Evolutionary conservation across 2,113 vertebrate genomes (phyloP), one percentile per base, ranked within the genome.

Genomic region (Brachypteracias leptosomus): DNA sequence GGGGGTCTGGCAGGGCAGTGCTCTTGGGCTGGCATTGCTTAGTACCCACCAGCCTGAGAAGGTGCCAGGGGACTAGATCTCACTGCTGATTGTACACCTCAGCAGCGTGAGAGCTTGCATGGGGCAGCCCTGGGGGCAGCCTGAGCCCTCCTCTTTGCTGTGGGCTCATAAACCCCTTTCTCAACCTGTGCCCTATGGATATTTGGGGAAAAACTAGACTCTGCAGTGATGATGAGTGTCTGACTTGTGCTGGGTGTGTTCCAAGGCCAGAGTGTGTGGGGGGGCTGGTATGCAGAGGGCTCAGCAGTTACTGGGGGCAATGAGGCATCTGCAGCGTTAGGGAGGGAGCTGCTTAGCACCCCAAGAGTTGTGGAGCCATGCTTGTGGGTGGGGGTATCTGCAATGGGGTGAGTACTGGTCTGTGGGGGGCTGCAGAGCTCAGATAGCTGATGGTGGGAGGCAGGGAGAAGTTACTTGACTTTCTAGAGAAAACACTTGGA

Each of bases 81-180:
- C 0, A 0, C 51, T 47, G 16, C 31, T 66, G 33, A 26, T 4
- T 46, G 10, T 29, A 24, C 6, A 8, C 10, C 9, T 61, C 61
- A 20, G 15, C 4, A 21, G 28, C 0, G 4, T 70, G 68, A 59
- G 31, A 70, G 14, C 42, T 59, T 1, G 1, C 4, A 1, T 19
- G 54, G 51, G n/a, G 11, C 35, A 49, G 67, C 29, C 18, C 38
- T 18, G 15, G 38, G 52, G 22, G 26, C 61, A 78, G 22, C n/a
- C 22, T 68, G 13, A 52, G 38, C 13, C 17, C 16, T 22, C 10
- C 15, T 28, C 18, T n/a, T 8, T 2, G 29, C 12, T 4, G 1
- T 25, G 31, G 81, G 26, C 16, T 76, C 18, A 25, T 36, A 51
- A 55, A 28, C 6, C 8, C 11, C 4, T 76, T 29, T 22, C n/a